These are phyloP conservation scores for Paraplagusia blochii DNA, from an alignment of 2,113 vertebrate genomes.

Conservation along the genomic window DNA sequence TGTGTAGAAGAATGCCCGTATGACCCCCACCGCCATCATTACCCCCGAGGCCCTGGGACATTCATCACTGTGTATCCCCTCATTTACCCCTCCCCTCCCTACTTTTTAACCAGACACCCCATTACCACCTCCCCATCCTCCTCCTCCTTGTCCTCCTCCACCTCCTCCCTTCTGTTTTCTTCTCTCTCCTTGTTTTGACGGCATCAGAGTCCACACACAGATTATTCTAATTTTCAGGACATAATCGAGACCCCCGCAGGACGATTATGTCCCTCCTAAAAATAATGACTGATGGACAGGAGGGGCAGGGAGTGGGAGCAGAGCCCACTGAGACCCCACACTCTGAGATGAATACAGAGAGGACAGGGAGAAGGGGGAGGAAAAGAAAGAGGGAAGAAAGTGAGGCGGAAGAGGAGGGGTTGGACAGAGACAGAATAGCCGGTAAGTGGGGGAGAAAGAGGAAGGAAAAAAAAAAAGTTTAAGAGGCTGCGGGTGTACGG, in stretches of 20 bases:
- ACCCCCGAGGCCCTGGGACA: constrained; percentile 53
- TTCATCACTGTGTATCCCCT: constrained; percentile 60
- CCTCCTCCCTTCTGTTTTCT: constrained; percentile 55
- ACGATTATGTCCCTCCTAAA: constrained; percentile 21
- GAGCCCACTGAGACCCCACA: constrained; percentile 27
- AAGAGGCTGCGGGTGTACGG: neutral
- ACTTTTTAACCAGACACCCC: constrained; percentile 33
- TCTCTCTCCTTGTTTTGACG: constrained; percentile 45
- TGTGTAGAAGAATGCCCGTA: constrained; percentile 67
- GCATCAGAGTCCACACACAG: constrained; percentile 9
- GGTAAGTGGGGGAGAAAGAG: neutral
- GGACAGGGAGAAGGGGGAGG: neutral
- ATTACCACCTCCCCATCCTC: too few relatives aligned
- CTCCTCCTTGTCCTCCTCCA: neutral
- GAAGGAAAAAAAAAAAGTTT: neutral
- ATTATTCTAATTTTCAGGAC: constrained; percentile 4
- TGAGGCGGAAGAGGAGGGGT: neutral
- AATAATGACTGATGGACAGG: too few relatives aligned
- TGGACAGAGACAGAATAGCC: neutral
- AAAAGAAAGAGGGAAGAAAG: constrained; percentile 1
- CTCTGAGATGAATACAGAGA: constrained; percentile 53
- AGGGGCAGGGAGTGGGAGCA: too few relatives aligned
- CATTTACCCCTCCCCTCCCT: constrained; percentile 18
- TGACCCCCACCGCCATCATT: constrained; percentile 58
- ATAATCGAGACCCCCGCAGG: constrained; percentile 16